Evolutionary conservation across 2,113 vertebrate genomes (phyloP), one percentile per base, ranked within the genome.

Genomic region (Rhabdornis inornatus): DNA sequence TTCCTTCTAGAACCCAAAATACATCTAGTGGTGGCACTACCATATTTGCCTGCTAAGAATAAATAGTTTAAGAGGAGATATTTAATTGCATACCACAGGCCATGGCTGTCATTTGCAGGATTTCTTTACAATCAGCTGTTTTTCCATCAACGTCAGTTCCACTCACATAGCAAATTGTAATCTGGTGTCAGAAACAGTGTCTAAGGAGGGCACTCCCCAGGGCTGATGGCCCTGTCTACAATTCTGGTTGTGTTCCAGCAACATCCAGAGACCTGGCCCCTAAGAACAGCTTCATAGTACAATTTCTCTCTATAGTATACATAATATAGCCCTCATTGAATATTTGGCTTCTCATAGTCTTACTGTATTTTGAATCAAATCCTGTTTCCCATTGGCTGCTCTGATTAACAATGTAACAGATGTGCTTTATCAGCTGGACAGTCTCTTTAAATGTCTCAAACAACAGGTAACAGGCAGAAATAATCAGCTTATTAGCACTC

Each of bases 111-210:
- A 82, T 69, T 93, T 89, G 81, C 60, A 72, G 35, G 49, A 75
- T 81, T 95, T 84, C 75, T 68, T 68, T 92, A 83, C 68, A 50
- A 68, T 64, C 71, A 79, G 72, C 53, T 86, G 42, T 78, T 94
- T 92, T 87, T 82, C 83, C 47, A 86, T 94, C 96, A 92, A 23
- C 82, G 89, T 94, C 96, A 87, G 66, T 84, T 91, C 61, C 53
- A 80, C 68, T 95, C 75, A 78, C 17, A 44, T 1, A 65, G 55
- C 35, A 77, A 83, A 87, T 44, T 74, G 28, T 74, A 90, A 95
- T 61, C 44, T 87, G 35, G 39, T 79, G 86, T 88, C 87, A 91
- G 78, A 83, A 90, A 30, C 22, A 39, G 42, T 5, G 2, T 31
- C 22, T 35, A 60, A 89, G 28, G 57, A 84, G 22, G 20, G 25